These are phyloP conservation scores for Sebastes reedi DNA, from an alignment of 2,797 vertebrate species.

Conservation along the genomic window DNA sequence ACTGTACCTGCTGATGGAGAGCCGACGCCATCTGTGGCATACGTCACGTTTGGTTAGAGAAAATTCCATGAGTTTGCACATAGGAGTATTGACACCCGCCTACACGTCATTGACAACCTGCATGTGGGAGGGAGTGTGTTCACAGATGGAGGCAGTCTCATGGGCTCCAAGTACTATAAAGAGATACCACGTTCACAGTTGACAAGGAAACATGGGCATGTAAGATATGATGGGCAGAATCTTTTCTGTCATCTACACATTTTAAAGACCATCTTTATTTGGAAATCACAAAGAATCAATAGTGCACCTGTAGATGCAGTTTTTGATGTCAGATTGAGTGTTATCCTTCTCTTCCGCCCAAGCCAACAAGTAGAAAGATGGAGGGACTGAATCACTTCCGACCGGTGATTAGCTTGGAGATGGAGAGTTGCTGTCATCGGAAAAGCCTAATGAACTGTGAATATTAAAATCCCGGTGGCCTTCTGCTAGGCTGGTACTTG, in stretches of 20 bases:
- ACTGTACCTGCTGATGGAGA: constrained; percentile 12
- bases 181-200: neutral
- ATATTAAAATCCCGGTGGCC: neutral
- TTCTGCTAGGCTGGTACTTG: neutral
- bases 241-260: neutral
- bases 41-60: constrained; percentile 42
- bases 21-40: constrained; percentile 33
- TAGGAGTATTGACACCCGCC: constrained; percentile 35
- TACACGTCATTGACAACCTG: constrained; percentile 32
- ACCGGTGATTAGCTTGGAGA: neutral
- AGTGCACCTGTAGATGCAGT: neutral
- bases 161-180: constrained; percentile 17
- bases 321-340: neutral
- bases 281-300: neutral
- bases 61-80: constrained; percentile 17
- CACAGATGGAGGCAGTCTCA: constrained; percentile 29
- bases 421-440: neutral
- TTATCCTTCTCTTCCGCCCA: neutral
- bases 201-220: neutral
- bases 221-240: neutral
- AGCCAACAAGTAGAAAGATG: neutral
- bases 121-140: constrained; percentile 55
- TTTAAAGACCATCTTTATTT: neutral
- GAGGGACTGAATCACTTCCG: constrained; percentile 30
- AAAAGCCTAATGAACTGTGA: neutral